Conservation (phyloP, 2,888 invertebrate genomes). For the Drosophila siamana region DNA sequence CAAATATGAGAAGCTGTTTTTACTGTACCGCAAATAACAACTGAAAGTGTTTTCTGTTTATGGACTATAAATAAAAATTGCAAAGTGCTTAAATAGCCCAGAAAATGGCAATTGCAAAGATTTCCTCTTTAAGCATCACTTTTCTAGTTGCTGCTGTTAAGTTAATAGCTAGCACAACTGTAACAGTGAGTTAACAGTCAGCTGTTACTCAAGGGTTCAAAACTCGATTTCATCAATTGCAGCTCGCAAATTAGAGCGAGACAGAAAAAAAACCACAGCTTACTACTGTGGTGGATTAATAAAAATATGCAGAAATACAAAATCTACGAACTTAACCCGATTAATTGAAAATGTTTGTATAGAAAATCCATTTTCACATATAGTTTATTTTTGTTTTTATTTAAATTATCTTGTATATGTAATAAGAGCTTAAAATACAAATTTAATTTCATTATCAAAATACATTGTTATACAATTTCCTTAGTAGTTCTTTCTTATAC, state of each 20-base stretch:
- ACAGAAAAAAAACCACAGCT: not conserved
- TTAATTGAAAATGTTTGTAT: too few relatives aligned
- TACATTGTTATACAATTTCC: constrained; percentile 80
- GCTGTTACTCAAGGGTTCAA: not conserved
- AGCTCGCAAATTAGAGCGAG: too few relatives aligned
- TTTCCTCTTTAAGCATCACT: not conserved
- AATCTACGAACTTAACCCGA: too few relatives aligned
- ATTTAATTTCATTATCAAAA: constrained; percentile 78
- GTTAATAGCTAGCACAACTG: not conserved
- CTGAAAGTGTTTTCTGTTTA: too few relatives aligned
- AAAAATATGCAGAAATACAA: too few relatives aligned
- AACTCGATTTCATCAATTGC: too few relatives aligned
- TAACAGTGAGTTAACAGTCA: not conserved
- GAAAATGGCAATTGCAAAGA: too few relatives aligned
- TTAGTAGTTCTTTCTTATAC: constrained; percentile 60
- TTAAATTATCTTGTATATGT: constrained; percentile 76
- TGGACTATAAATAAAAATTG: too few relatives aligned
- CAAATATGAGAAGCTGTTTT: too few relatives aligned
- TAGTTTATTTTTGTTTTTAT: constrained; percentile 54
- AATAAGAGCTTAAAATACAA: constrained; percentile 77
- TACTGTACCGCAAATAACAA: too few relatives aligned
- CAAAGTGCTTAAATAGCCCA: too few relatives aligned
- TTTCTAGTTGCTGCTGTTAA: not conserved
- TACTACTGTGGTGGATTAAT: too few relatives aligned
- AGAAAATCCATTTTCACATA: constrained; percentile 2